A percentile compares a stretch with the other conserved stretches of the same genome.
Conservation (phyloP, 2,797 vertebrate species). For the Lutra lutra region DNA sequence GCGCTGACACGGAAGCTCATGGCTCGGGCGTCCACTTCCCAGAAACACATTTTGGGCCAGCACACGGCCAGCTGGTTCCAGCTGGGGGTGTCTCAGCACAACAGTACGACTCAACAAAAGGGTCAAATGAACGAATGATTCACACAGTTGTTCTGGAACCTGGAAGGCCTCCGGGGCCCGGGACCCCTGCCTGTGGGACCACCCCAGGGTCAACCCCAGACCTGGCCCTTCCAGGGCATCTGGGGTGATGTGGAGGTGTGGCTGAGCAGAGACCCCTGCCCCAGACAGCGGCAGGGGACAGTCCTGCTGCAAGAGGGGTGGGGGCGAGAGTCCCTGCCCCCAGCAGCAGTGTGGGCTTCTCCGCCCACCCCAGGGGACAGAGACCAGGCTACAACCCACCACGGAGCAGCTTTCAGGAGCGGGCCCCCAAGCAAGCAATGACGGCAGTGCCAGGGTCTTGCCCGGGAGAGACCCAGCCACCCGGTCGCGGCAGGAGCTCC, state of each 20-base stretch:
- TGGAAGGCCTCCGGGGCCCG: no score
- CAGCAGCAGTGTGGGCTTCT: not conserved
- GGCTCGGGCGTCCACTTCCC: not conserved
- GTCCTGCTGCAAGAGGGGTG: not conserved
- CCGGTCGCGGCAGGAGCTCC: rapidly evolving
- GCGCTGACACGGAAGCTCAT: not conserved
- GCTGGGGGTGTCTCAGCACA: rapidly evolving
- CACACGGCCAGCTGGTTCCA: rapidly evolving
- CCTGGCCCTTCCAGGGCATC: no score
- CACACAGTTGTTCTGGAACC: not conserved
- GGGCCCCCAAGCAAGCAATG: not conserved
- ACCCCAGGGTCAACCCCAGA: not conserved
- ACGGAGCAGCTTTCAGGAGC: not conserved
- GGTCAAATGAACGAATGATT: not conserved
- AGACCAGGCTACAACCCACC: not conserved
- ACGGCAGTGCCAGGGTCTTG: not conserved
- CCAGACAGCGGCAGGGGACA: not conserved
- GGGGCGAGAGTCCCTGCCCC: no score
- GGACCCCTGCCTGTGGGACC: not conserved
- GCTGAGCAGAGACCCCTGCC: not conserved
- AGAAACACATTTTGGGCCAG: rapidly evolving
- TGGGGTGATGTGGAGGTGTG: not conserved
- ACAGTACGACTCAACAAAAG: not conserved
- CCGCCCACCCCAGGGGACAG: not conserved
- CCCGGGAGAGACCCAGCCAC: not conserved